These are phyloP conservation scores for Orussus abietinus DNA, from an alignment of 1,140 invertebrate genomes.

Conservation along the genomic window DNA sequence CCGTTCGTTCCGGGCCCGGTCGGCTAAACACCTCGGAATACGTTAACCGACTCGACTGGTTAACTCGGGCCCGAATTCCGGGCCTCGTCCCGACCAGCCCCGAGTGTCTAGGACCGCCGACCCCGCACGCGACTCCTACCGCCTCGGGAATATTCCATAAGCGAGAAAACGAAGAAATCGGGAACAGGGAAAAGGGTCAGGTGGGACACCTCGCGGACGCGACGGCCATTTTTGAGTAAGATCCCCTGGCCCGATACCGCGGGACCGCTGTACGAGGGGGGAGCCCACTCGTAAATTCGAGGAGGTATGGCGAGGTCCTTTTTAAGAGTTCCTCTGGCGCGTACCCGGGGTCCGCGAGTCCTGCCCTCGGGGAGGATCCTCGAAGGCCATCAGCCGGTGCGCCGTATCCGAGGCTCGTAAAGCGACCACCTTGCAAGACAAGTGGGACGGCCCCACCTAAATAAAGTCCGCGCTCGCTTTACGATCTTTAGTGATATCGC, in stretches of 20 bases:
- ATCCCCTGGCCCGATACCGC: constrained; percentile 17
- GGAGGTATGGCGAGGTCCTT: constrained; percentile 10
- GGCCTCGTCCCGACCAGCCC: too few species aligned
- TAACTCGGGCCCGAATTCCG: too few species aligned
- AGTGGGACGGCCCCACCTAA: constrained; percentile 21
- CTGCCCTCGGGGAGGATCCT: too few species aligned
- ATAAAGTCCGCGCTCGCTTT: too few species aligned
- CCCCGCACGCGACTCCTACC: too few species aligned
- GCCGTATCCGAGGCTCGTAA: constrained; percentile 26
- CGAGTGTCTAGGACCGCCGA: constrained; percentile 5
- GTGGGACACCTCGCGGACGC: too few species aligned
- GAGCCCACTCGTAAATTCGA: constrained; percentile 20
- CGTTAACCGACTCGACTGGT: neutral
- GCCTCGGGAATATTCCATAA: too few species aligned
- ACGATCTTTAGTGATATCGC: too few species aligned
- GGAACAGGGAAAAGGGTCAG: too few species aligned
- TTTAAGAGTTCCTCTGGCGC: constrained; percentile 8
- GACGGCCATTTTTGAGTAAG: constrained; percentile 14
- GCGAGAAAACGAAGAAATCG: too few species aligned
- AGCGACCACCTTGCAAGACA: constrained; percentile 31
- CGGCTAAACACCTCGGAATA: constrained; percentile 1
- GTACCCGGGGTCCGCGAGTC: constrained; percentile 17
- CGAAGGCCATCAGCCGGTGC: constrained; percentile 24
- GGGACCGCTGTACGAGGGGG: too few species aligned
- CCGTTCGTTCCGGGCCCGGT: constrained; percentile 10